Evolutionary conservation across 2,888 invertebrate genomes (phyloP), one percentile per base, ranked within the genome.

Genomic region (Meloe dianella): DNA sequence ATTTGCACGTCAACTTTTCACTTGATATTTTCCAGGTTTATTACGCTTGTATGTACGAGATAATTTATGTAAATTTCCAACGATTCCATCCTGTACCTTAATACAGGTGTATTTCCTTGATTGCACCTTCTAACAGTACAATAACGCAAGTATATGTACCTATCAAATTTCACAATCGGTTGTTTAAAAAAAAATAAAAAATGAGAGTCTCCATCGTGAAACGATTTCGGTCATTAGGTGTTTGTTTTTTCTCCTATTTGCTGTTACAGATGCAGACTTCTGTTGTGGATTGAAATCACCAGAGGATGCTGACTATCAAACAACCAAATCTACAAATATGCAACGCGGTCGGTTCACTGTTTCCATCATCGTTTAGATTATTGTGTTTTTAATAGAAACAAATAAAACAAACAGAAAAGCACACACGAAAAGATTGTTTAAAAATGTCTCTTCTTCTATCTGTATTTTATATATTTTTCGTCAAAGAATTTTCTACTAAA

Each of bases 201-300:
- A n/a, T n/a, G 14, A 38, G 38, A 38, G 6, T 38, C n/a, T 5
- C 41, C 17, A 5, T n/a, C 41, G 41, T 41, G 17, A n/a, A n/a
- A 41, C 41, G 0, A 41, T 41, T 41, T 41, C 41, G 41, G 41
- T 47, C 47, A 47, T 47, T 47, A 47, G 47, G 47, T 20, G 3
- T 22, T n/a, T n/a, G n/a, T n/a, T n/a, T 47, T n/a, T 41, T 47
- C 47, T 20, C 47, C 12, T 51, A 51, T 51, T 78, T 85, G 81
- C 86, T 87, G 88, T 91, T 92, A 85, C 92, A 93, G 93, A 93
- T 93, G 92, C 92, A 85, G 92, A 92, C 88, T 92, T 93, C 88
- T 93, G 93, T 90, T 93, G 93, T 88, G 93, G 92, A 85, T 89
- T 93, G 85, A 90, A 89, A 81, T 89, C 91, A 82, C 93, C 92